These are phyloP conservation scores for Enteromius radiatus DNA, from an alignment of 2,797 vertebrate genomes.

Conservation along the genomic window DNA sequence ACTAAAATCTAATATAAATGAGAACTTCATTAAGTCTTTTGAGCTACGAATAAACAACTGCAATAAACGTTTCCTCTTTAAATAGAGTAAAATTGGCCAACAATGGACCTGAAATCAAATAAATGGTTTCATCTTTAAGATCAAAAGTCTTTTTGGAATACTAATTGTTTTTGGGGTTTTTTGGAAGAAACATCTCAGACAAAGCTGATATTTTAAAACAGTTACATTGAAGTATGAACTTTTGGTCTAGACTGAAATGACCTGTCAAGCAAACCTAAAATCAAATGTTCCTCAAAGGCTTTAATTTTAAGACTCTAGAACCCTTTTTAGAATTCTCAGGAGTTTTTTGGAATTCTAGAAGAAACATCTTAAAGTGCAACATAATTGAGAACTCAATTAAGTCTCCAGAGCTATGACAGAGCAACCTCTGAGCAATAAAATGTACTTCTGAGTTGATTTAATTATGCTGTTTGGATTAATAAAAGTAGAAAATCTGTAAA, in stretches of 20 bases:
- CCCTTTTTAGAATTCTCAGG: neutral
- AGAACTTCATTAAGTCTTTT: neutral
- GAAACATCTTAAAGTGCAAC: neutral
- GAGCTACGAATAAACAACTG: neutral
- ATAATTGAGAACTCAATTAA: neutral
- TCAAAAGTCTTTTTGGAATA: neutral
- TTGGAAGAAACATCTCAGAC: neutral
- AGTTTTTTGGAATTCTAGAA: neutral
- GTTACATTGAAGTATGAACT: neutral
- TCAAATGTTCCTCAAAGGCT: neutral
- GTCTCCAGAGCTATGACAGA: neutral
- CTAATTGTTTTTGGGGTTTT: neutral
- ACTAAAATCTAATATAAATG: neutral
- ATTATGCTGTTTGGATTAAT: conserved; percentile 35
- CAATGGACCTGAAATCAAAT: neutral
- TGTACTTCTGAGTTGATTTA: neutral
- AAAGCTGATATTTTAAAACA: neutral
- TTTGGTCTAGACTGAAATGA: neutral
- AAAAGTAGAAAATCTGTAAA: conserved; percentile 40
- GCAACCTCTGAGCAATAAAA: conserved; percentile 7
- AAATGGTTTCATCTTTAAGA: neutral
- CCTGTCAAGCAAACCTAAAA: neutral
- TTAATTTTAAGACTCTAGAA: neutral
- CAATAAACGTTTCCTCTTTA: neutral
- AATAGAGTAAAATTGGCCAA: neutral